These are phyloP conservation scores for human (Homo sapiens) DNA, from an alignment of 2,113 vertebrate species.

Conservation along the genomic window GRCh38 chr9:126223501-126224000, in stretches of 20 bases:
- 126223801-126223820: accelerated
- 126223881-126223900: accelerated
- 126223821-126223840: background rate
- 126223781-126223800: background rate
- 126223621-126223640: background rate
- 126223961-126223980: background rate
- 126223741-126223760: background rate
- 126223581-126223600: too few relatives aligned
- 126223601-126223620: background rate
- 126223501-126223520: too few relatives aligned
- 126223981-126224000: background rate
- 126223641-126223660: accelerated
- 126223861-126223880: background rate
- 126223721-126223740: background rate
- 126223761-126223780: background rate
- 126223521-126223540: background rate
- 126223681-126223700: too few relatives aligned
- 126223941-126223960: background rate
- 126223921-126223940: background rate
- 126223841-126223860: too few relatives aligned
- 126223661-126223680: accelerated
- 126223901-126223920: background rate
- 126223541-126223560: background rate
- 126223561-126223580: background rate
- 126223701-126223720: background rate